Base-by-base conservation (phyloP, 2,113 vertebrate species). In the Cnemophilus loriae region DNA sequence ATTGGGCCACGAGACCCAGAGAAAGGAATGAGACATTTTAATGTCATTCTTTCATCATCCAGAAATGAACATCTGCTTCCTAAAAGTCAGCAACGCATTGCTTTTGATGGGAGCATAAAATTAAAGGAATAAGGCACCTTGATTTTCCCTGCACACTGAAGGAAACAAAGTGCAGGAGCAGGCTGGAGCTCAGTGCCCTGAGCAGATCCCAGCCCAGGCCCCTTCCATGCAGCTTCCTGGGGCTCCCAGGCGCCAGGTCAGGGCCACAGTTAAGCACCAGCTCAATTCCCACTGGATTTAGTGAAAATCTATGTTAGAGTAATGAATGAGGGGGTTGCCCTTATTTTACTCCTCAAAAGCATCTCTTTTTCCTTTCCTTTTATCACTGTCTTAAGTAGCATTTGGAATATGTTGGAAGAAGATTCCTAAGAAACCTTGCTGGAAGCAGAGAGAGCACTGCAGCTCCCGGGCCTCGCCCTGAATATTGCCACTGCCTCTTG, bases 21-120 rank as follows among this genome's bases (percentile, higher is more conserved):
- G 64, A 90, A 84, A 83, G 90, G 73, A 63, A 91, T 68, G 27
- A 39, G 81, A 13, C 39, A 37, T 68, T 85, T 96, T 69, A 82
- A 67, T 63, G 83, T 64, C 77, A 6, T 42, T 39, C 68, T 90
- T 95, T 63, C 47, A 27, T 86, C 88, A 82, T 50, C 81, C 93
- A 96, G 68, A 84, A 73, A 42, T 5, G 46, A 96, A 56, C 81
- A 70, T 77, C 87, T 96, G 94, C 61, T 85, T 39, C 79, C 50
- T 32, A 53, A 63, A 90, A 64, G 52, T 20, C 56, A 90, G 63
- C 76, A 76, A 60, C 15, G 7, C 16, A 2, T 73, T 55, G 49
- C 77, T 92, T 82, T 28, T 28, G 67, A 63, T 37, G 65, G 64
- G 73, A 33, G 46, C 61, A 41, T 41, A 18, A 56, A 70, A 68